Evolutionary conservation across 2,113 vertebrate genomes (phyloP).

Genomic region (Girardinichthys multiradiatus): DNA sequence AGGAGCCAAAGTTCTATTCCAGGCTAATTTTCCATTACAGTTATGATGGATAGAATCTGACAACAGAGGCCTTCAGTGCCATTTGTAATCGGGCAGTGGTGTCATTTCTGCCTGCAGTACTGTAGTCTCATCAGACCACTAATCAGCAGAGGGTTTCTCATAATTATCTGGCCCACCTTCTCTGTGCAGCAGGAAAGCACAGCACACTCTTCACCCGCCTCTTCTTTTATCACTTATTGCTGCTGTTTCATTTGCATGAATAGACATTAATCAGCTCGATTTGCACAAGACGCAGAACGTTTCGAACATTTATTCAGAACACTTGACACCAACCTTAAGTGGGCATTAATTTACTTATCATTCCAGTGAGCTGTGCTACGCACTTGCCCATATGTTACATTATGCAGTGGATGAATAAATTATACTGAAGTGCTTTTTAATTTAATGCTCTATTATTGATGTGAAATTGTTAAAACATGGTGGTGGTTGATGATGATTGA

Average conservation of each 20-base stretch:
- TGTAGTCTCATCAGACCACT: conserved; percentile 60
- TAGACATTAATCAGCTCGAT: conserved; percentile 54
- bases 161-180: conserved; percentile 65
- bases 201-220: conserved; percentile 10
- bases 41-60: conserved; percentile 71
- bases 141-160: conserved; percentile 61
- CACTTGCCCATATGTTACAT: conserved; percentile 17
- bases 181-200: conserved; percentile 33
- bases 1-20: conserved; percentile 48
- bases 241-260: conserved; percentile 33
- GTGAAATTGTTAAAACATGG: conserved; percentile 4
- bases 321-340: conserved; percentile 55
- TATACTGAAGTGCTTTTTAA: conserved; percentile 23
- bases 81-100: conserved; percentile 68
- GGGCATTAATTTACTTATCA: conserved; percentile 55
- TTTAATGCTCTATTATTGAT: conserved; percentile 8
- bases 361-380: conserved; percentile 17
- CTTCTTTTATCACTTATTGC: conserved; percentile 32
- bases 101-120: conserved; percentile 33
- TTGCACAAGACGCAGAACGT: conserved; percentile 31
- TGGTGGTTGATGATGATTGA: not conserved
- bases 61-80: conserved; percentile 60
- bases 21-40: conserved; percentile 31
- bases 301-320: conserved; percentile 38
- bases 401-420: conserved; percentile 7